Base-by-base conservation (phyloP, 2,797 vertebrate species). In the Vespertilio murinus region DNA sequence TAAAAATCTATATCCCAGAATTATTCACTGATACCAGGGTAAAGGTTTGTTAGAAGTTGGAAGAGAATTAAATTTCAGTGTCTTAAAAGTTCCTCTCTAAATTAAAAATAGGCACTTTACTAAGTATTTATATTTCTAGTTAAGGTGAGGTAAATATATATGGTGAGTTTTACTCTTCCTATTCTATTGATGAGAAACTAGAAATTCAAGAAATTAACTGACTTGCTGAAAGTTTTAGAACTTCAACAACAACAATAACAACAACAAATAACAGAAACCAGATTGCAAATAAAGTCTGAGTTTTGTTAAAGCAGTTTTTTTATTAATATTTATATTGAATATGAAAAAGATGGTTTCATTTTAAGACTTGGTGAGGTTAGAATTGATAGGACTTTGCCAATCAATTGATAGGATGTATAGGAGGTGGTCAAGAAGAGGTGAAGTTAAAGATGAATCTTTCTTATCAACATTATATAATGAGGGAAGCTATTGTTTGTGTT, bases 211-310 rank as follows among this genome's bases (percentile, higher is more conserved):
- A 74, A 82, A 59, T 84, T 61, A 71, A 81, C 38, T 74, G 64
- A 74, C 17, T 93, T 93, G 69, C 7, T 93, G 14, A 82, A 93
- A 92, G 73, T 71, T 45, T 92, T 65, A 71, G 11, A 71, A 49
- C 2, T n/a, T n/a, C n/a, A n/a, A n/a, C n/a, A n/a, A n/a, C n/a
- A n/a, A n/a, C n/a, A 59, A 59, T 9, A 49, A 61, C 12, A 30
- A 30, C n/a, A 52, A 38, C 85, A 69, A 67, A 54, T 28, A 17
- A 8, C 79, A 86, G 38, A 91, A 42, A 88, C 30, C 42, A 5
- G 4, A 28, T 78, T 81, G 81, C 47, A 71, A 88, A 61, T 85
- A 12, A 91, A 85, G 9, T 71, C 4, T 80, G 33, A 92, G 13
- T 88, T 67, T 92, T 84, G 13, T 65, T 91, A n/a, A 16, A 45